Conservation (phyloP, 2,113 vertebrate species). For the Lichenostomus cassidix region DNA sequence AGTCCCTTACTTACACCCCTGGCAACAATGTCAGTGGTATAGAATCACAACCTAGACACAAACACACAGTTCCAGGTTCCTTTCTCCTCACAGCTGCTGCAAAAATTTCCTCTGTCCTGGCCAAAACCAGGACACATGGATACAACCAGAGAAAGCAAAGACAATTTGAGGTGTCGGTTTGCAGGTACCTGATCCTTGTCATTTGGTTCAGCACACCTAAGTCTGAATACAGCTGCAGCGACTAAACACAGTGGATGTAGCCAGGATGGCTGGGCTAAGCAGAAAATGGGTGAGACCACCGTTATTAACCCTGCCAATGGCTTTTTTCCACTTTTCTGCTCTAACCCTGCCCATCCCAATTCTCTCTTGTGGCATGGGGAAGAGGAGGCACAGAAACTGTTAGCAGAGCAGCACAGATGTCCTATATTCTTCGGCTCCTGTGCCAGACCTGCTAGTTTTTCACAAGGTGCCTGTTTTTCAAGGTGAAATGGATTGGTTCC, state of each 20-base stretch:
- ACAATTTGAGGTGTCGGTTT: not conserved
- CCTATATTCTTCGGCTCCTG: not conserved
- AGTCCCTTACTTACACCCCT: not conserved
- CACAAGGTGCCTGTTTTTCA: not conserved
- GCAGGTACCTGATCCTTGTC: not conserved
- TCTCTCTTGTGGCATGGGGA: not conserved
- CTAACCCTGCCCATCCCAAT: not conserved
- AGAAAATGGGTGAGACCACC: not conserved
- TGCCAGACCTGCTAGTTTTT: not conserved
- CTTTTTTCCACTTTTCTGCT: not conserved
- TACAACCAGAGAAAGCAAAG: not conserved
- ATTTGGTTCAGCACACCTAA: not conserved
- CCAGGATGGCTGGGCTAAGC: not conserved
- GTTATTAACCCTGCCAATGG: not conserved
- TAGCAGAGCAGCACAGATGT: not conserved
- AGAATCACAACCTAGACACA: not conserved
- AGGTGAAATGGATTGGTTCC: not conserved
- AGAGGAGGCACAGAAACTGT: not conserved
- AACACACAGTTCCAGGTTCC: not conserved
- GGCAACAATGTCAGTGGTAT: too few species aligned
- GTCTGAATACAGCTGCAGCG: not conserved
- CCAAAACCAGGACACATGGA: rapidly evolving
- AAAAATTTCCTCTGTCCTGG: not conserved
- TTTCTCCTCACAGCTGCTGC: not conserved
- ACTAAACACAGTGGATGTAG: not conserved